A percentile compares a stretch with the other conserved stretches of the same genome.
Conservation (phyloP, 2,888 invertebrate genomes). For the Agriopis leucophaearia region DNA sequence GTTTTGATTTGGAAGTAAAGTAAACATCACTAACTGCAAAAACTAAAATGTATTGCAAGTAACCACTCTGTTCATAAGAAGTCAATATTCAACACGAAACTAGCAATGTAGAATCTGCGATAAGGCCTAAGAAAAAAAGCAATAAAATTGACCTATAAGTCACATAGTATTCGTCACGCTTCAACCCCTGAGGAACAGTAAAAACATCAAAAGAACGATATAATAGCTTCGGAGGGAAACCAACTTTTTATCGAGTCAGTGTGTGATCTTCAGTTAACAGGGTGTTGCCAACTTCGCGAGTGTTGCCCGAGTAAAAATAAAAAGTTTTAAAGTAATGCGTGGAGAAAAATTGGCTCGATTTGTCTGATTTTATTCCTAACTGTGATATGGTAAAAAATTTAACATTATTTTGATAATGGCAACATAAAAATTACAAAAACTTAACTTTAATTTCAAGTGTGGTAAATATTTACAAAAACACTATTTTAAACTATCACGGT, state of each 20-base stretch:
- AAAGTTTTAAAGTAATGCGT: conserved; percentile 19
- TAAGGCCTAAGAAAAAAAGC: conserved; percentile 11
- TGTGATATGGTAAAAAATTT: too few species aligned
- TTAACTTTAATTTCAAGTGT: too few species aligned
- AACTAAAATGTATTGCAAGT: conserved; percentile 2
- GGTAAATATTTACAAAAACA: too few species aligned
- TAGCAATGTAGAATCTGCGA: conserved; percentile 9
- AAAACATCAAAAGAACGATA: conserved; percentile 71
- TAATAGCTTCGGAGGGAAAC: conserved; percentile 66
- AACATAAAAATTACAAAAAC: too few species aligned
- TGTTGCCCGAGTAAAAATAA: conserved; percentile 27
- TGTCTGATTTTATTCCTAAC: not conserved
- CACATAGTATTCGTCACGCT: conserved; percentile 40
- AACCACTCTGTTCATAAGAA: not conserved
- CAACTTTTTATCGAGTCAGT: conserved; percentile 70
- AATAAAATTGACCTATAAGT: conserved; percentile 33
- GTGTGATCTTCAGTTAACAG: conserved; percentile 61
- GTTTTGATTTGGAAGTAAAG: not conserved
- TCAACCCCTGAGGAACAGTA: conserved; percentile 66
- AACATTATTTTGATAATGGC: too few species aligned
- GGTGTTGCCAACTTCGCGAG: conserved; percentile 47
- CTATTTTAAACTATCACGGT: too few species aligned
- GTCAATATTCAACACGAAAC: not conserved
- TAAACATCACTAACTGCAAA: conserved; percentile 10
- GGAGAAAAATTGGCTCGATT: conserved; percentile 16